Base-by-base conservation (phyloP, 2,888 invertebrate genomes). In the Ashinkailepas kermadecensis region DNA sequence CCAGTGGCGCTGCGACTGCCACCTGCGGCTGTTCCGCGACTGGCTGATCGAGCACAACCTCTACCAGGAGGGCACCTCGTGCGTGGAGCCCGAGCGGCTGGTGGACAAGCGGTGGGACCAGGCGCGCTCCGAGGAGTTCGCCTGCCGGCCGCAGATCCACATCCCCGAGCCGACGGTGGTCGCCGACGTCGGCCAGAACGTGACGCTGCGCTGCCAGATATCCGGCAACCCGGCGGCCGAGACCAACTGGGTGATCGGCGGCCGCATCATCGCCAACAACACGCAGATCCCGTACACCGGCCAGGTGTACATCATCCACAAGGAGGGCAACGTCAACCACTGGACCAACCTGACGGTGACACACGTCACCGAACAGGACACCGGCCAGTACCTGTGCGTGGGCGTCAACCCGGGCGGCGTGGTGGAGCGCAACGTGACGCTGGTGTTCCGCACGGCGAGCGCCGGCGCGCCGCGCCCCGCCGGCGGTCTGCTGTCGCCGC, bases 1-100 rank as follows among this genome's bases (percentile, higher is more conserved):
- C 87, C 95, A 94, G 10, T 96, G 96, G 96, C 91, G 91, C 86
- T 96, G 96, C 87, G 95, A 96, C 87, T 96, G 96, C 87, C 91
- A 93, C 84, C 88, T 96, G 82, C 91, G 95, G 81, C 93, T 93
- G 83, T 94, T 96, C 85, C 91, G 95, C 83, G 92, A 92, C 85
- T 95, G 95, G 95, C 92, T 95, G 86, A 90, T 95, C 81, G 90
- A 91, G 81, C 92, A 92, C 85, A 94, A 94, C 85, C 89, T 96
- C 81, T 92, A 93, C 18, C 91, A 92, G 84, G 91, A 70, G 62
- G 84, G 95, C 84, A 89, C 91, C 81, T 94, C 94, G 86, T 87
- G 87, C 86, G 91, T 91, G 21, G 92, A 92, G 81, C 96, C 96
- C 1, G 88, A 90, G 9, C 89, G 90, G 80, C 89, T 94, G 83